Evolutionary conservation across 1,140 invertebrate genomes (phyloP).

Genomic region (Drosophila quadrilineata): DNA sequence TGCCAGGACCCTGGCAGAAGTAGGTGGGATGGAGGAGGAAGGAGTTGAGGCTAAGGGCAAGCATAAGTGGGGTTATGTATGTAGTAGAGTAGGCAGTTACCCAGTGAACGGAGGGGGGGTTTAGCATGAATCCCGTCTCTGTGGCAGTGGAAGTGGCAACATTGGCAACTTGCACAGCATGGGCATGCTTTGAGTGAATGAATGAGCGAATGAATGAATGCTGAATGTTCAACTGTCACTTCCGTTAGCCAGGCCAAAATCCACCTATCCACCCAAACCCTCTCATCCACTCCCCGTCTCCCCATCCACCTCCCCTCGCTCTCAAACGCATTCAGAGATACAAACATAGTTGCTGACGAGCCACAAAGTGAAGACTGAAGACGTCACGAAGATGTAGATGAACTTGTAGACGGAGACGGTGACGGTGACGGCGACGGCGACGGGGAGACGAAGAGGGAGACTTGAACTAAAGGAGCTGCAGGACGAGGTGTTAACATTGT

Average conservation of each 20-base stretch:
- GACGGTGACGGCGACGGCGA: background rate
- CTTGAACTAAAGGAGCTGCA: background rate
- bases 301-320: too few species aligned
- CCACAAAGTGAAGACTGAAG: too few species aligned
- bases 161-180: too few species aligned
- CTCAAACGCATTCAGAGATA: too few species aligned
- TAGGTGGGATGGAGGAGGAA: too few species aligned
- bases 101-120: too few species aligned
- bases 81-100: too few species aligned
- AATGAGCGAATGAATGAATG: constrained; percentile 59
- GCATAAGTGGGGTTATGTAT: too few species aligned
- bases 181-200: constrained; percentile 38
- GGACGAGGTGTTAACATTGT: constrained; percentile 54
- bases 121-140: too few species aligned
- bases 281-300: too few species aligned
- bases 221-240: constrained; percentile 79
- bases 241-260: constrained; percentile 55
- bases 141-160: constrained; percentile 1
- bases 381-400: background rate
- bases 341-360: constrained; percentile 39
- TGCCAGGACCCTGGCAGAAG: constrained; percentile 26
- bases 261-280: too few species aligned
- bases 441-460: background rate
- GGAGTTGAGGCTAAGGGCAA: background rate
- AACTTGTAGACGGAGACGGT: background rate